Evolutionary conservation across 2,888 invertebrate genomes (phyloP).

Genomic region (Leptopilina syphax): DNA sequence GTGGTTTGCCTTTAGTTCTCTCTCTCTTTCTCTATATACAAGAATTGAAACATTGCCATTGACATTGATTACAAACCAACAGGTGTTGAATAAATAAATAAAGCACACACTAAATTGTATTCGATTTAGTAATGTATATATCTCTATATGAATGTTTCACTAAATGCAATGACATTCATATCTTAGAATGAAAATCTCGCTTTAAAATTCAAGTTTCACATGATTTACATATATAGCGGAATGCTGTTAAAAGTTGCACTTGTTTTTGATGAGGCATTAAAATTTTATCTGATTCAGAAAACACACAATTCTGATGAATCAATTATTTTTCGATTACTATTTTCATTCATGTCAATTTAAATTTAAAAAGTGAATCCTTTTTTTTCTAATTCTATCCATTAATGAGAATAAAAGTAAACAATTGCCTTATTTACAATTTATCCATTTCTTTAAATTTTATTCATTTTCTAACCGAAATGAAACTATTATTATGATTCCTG

Average conservation of each 20-base stretch:
- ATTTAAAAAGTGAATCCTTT: too few species aligned
- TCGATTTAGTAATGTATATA: background rate
- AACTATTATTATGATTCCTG: too few species aligned
- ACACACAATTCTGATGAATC: too few species aligned
- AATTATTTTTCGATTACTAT: too few species aligned
- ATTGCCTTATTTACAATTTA: too few species aligned
- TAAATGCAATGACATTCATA: slow-evolving; percentile 15
- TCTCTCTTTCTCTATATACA: too few species aligned
- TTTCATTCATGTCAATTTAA: too few species aligned
- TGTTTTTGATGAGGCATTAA: background rate
- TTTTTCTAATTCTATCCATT: too few species aligned
- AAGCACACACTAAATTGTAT: slow-evolving; percentile 19
- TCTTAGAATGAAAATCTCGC: slow-evolving; percentile 17
- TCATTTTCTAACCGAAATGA: too few species aligned
- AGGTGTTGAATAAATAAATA: slow-evolving; percentile 28
- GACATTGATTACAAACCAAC: slow-evolving; percentile 49
- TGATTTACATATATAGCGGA: slow-evolving; percentile 6
- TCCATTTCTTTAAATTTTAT: too few species aligned
- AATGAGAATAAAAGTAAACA: too few species aligned
- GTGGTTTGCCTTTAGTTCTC: slow-evolving; percentile 13
- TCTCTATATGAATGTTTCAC: background rate
- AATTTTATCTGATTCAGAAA: slow-evolving; percentile 11
- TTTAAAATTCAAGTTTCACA: slow-evolving; percentile 31
- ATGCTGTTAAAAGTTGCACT: background rate
- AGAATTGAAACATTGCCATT: slow-evolving; percentile 48